Conservation (phyloP, 2,797 vertebrate genomes). For the Acanthis flammea region DNA sequence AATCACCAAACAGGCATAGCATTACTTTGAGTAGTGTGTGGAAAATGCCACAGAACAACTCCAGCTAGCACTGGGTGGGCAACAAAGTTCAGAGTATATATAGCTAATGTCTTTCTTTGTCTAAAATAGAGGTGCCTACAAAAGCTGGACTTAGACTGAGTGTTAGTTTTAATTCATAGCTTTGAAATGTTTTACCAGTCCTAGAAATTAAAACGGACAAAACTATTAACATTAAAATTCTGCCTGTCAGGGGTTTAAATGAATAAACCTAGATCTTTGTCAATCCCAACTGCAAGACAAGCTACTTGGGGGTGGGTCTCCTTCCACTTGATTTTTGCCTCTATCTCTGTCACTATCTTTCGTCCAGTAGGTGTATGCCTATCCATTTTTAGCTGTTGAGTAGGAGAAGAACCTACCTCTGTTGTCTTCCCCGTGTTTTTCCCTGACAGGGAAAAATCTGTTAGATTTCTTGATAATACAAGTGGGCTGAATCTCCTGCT, state of each 20-base stretch:
- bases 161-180: neutral
- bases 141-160: neutral
- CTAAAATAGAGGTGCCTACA: neutral
- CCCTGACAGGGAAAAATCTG: neutral
- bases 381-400: slow-evolving; percentile 28
- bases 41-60: neutral
- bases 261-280: neutral
- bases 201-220: neutral
- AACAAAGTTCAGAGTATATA: neutral
- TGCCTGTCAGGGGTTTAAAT: neutral
- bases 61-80: neutral
- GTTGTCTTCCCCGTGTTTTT: neutral
- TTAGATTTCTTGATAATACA: neutral
- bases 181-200: neutral
- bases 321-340: neutral
- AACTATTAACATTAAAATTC: neutral
- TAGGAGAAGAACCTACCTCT: slow-evolving; percentile 21
- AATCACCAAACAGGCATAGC: neutral
- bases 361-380: neutral
- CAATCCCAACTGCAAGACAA: neutral
- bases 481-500: slow-evolving; percentile 12
- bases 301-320: neutral
- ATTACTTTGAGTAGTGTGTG: neutral
- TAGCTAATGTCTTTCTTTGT: neutral
- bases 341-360: neutral